These are phyloP conservation scores for Pollenia griseotomentosa DNA, from an alignment of 2,888 invertebrate genomes.

Conservation along the genomic window DNA sequence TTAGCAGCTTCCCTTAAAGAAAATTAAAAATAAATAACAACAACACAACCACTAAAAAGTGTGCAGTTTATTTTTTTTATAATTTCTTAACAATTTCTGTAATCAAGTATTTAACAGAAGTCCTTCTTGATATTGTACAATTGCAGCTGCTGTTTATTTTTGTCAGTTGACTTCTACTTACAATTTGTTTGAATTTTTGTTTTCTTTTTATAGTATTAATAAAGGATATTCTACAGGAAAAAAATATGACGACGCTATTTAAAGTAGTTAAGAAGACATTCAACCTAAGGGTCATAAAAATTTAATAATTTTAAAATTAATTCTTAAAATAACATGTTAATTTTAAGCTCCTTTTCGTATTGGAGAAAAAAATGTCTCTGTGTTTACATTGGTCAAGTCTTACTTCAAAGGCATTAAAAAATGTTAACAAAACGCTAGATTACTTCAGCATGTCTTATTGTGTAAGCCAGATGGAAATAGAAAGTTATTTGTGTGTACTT, in stretches of 20 bases:
- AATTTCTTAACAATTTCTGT: constrained; percentile 53
- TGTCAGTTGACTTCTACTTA: constrained; percentile 61
- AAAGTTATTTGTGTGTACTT: too few relatives aligned
- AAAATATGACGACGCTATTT: not conserved
- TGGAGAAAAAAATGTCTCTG: too few relatives aligned
- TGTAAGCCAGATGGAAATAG: too few relatives aligned
- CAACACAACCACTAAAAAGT: constrained; percentile 30
- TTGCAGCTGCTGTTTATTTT: constrained; percentile 69
- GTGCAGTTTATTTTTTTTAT: constrained; percentile 20
- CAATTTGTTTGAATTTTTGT: constrained; percentile 40
- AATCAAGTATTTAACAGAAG: constrained; percentile 65
- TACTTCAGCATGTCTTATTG: too few relatives aligned
- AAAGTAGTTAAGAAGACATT: constrained; percentile 15
- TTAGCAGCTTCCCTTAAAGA: constrained; percentile 68
- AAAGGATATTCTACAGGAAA: not conserved
- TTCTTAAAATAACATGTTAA: too few relatives aligned
- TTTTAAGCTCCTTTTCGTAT: too few relatives aligned
- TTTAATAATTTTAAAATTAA: too few relatives aligned
- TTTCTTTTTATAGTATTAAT: constrained; percentile 18
- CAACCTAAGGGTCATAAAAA: not conserved
- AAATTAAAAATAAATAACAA: constrained; percentile 31
- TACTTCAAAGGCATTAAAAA: too few relatives aligned
- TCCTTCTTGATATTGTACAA: constrained; percentile 47
- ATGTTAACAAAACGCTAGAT: too few relatives aligned
- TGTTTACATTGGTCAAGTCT: too few relatives aligned